phyloP scores from a whole-genome alignment of 2,113 vertebrate genomes.

The Hemiprocne comata region DNA sequence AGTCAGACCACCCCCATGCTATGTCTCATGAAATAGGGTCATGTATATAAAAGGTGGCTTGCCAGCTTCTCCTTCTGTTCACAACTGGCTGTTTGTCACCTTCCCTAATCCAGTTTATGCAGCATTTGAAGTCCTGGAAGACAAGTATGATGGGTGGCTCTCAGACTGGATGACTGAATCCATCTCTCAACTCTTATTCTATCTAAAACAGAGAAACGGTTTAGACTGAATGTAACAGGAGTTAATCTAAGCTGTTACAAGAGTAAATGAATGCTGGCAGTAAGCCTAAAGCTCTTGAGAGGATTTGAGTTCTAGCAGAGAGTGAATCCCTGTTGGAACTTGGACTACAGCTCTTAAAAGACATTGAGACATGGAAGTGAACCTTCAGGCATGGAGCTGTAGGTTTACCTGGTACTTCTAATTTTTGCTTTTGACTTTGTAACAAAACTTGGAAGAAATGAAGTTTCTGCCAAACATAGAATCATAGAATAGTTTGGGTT shows the following conservation, averaged over 20 bases:
- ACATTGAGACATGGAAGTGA: background rate
- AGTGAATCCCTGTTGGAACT: conserved; percentile 32
- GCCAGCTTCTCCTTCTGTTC: background rate
- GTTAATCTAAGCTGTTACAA: conserved; percentile 45
- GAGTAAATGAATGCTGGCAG: conserved; percentile 35
- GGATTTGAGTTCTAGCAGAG: conserved; percentile 13
- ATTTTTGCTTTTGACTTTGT: background rate
- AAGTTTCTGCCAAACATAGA: background rate
- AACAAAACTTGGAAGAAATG: background rate
- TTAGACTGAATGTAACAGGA: conserved; percentile 24
- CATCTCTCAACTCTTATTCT: background rate
- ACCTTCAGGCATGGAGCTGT: background rate
- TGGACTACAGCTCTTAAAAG: background rate
- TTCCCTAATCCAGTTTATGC: background rate
- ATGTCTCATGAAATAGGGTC: background rate
- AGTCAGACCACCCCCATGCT: background rate
- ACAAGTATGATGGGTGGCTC: background rate
- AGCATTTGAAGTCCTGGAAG: background rate
- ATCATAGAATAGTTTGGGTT: too few relatives aligned
- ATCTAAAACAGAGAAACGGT: background rate
- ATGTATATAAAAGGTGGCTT: background rate
- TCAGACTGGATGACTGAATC: background rate
- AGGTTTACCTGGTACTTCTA: background rate
- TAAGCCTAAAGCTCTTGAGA: conserved; percentile 54
- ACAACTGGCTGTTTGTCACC: background rate